Percentiles rank a stretch among this genome's conserved stretches.
Conservation (phyloP, 92 coral and sea anemone species). For the Palythoa grandiflora region DNA sequence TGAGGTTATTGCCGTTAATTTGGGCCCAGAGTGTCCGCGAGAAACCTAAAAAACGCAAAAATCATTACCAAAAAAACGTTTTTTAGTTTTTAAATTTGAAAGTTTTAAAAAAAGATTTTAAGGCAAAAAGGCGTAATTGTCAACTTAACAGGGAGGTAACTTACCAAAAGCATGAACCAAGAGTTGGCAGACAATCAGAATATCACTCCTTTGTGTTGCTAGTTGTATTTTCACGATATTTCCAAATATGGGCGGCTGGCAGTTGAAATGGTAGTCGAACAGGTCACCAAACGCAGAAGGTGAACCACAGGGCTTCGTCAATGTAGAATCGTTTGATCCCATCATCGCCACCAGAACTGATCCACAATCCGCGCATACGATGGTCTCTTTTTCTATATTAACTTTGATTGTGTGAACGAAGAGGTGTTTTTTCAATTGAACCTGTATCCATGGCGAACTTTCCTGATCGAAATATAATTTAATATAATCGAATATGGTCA, state of each 20-base stretch:
- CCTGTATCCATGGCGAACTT: conserved; percentile 10
- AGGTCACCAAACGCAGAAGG: conserved; percentile 6
- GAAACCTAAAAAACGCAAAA: no score
- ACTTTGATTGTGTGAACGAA: conserved; percentile 10
- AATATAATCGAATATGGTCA: no score
- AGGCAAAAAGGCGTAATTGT: no score
- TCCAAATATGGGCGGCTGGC: not conserved
- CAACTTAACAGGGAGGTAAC: not conserved
- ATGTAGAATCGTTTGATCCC: no score
- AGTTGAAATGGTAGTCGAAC: not conserved
- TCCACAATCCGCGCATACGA: conserved; percentile 3
- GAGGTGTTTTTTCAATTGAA: not conserved
- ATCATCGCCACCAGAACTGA: not conserved
- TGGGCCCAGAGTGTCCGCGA: no score
- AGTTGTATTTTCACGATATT: not conserved
- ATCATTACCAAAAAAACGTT: not conserved
- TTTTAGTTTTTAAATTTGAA: not conserved
- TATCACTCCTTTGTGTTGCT: not conserved
- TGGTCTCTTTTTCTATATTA: not conserved
- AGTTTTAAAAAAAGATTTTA: no score
- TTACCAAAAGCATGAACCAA: conserved; percentile 17
- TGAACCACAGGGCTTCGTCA: not conserved
- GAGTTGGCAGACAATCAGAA: not conserved
- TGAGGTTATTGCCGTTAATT: no score
- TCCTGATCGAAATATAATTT: not conserved